Evolutionary conservation across 2,888 invertebrate genomes (phyloP).

Genomic region (Anthrax anthrax): DNA sequence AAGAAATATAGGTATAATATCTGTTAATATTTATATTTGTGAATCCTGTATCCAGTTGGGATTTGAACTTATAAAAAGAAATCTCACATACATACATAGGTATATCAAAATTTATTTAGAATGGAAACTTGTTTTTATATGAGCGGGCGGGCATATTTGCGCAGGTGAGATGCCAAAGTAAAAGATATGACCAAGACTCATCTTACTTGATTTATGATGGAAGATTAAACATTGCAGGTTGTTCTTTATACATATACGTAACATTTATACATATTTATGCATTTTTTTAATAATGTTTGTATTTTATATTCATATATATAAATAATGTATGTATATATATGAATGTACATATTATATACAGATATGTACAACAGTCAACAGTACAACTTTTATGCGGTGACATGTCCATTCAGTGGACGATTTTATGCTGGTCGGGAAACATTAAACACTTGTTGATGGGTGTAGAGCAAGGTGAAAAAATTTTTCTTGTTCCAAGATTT

Average conservation of each 20-base stretch:
- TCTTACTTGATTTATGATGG: conserved; percentile 10
- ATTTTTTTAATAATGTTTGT: too few relatives aligned
- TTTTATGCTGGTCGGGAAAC: conserved; percentile 1
- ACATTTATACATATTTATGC: too few relatives aligned
- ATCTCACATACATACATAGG: too few relatives aligned
- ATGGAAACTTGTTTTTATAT: conserved; percentile 5
- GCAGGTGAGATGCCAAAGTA: conserved; percentile 12
- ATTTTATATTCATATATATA: too few relatives aligned
- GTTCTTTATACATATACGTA: too few relatives aligned
- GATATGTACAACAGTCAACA: too few relatives aligned
- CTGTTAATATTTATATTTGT: too few relatives aligned
- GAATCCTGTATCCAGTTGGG: too few relatives aligned
- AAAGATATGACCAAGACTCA: conserved; percentile 9
- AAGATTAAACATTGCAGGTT: conserved; percentile 10
- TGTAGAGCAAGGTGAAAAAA: neutral
- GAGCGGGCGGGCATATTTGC: conserved; percentile 9
- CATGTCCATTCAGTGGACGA: conserved; percentile 7
- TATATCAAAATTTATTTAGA: too few relatives aligned
- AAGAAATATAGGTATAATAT: too few relatives aligned
- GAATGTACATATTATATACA: neutral
- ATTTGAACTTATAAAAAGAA: too few relatives aligned
- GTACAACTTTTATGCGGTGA: conserved; percentile 1
- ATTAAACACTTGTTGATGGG: neutral
- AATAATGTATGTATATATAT: neutral
- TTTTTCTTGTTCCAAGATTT: neutral